phyloP scores from a whole-genome alignment of 1,140 invertebrate genomes.

The Lithobius niger region DNA sequence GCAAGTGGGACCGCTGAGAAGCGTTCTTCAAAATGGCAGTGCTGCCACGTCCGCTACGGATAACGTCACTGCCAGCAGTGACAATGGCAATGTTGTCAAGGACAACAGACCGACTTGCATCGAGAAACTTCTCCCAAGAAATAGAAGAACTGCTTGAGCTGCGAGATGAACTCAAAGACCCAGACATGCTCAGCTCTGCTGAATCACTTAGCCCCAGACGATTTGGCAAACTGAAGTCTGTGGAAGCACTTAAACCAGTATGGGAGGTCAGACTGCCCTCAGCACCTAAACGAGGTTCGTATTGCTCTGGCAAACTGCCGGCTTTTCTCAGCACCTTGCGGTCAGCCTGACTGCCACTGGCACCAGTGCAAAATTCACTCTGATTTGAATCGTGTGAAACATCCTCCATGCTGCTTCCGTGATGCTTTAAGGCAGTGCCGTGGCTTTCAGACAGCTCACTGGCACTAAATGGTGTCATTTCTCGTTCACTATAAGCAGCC shows the following conservation, averaged over 20 bases:
- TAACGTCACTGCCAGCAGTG: neutral
- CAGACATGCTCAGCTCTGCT: neutral
- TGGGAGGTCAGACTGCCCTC: neutral
- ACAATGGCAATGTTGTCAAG: constrained; percentile 9
- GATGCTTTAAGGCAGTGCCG: no score
- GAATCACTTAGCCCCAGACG: neutral
- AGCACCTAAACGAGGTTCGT: neutral
- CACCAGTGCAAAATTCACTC: no score
- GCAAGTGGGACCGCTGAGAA: neutral
- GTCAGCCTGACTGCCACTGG: neutral
- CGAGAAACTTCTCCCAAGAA: constrained; percentile 11
- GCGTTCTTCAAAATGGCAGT: constrained; percentile 5
- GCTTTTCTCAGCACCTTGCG: neutral
- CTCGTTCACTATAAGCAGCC: no score
- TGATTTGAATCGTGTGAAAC: no score
- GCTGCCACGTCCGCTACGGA: neutral
- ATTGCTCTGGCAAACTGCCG: constrained; percentile 4
- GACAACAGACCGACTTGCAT: constrained; percentile 4
- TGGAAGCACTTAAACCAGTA: neutral
- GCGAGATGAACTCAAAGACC: constrained; percentile 1
- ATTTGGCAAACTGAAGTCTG: neutral
- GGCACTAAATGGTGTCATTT: no score
- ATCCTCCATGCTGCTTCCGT: no score
- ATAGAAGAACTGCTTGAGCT: constrained; percentile 7
- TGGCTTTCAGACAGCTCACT: no score